These are phyloP conservation scores for Leptothorax acervorum DNA, from an alignment of 2,888 invertebrate genomes.

Conservation along the genomic window DNA sequence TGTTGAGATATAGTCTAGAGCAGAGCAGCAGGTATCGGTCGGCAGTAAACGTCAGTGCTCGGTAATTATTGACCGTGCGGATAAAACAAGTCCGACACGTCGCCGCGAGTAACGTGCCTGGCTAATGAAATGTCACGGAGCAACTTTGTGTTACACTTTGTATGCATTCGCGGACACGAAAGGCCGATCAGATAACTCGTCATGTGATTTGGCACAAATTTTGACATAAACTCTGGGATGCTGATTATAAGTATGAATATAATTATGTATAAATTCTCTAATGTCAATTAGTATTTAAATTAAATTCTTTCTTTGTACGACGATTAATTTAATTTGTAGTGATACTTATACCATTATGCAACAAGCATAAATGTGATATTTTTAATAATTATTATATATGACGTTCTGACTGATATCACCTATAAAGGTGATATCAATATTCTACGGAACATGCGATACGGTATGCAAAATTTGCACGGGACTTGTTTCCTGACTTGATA, in stretches of 20 bases:
- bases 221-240: neutral
- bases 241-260: neutral
- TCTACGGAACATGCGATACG: too few species aligned
- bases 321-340: neutral
- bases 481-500: neutral
- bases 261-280: neutral
- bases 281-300: neutral
- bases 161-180: neutral
- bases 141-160: neutral
- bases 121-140: constrained; percentile 31
- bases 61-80: constrained; percentile 27
- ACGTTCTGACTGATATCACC: neutral
- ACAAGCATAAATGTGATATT: neutral
- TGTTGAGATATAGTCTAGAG: neutral
- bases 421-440: neutral
- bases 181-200: neutral
- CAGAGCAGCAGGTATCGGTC: neutral
- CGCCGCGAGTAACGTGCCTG: constrained; percentile 22
- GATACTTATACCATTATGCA: neutral
- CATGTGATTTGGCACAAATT: neutral
- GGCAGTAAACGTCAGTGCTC: constrained; percentile 14
- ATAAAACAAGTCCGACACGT: constrained; percentile 18
- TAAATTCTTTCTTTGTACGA: neutral
- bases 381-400: neutral
- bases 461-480: neutral